Evolutionary conservation across 2,888 invertebrate genomes (phyloP).

Genomic region (Unio delphinus): DNA sequence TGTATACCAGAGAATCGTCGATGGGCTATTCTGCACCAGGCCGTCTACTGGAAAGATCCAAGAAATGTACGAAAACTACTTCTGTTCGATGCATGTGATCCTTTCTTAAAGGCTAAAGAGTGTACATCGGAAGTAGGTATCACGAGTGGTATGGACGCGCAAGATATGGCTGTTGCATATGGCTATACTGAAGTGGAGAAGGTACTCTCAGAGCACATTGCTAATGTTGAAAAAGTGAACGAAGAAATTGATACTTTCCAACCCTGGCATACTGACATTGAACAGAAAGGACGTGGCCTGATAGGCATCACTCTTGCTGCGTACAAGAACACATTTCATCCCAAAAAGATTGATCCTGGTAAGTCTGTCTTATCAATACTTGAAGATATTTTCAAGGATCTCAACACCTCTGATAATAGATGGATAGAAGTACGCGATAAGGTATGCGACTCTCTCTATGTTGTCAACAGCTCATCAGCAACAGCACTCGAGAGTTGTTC

Average conservation of each 20-base stretch:
- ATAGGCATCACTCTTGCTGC: background rate
- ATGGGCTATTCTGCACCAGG: slow-evolving; percentile 17
- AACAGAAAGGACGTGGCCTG: slow-evolving; percentile 11
- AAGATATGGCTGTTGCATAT: slow-evolving; percentile 13
- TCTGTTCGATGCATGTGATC: slow-evolving; percentile 6
- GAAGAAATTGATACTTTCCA: slow-evolving; percentile 11
- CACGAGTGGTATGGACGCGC: slow-evolving; percentile 4
- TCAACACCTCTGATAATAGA: slow-evolving; percentile 1
- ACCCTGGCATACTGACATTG: background rate
- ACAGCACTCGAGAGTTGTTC: slow-evolving; percentile 1
- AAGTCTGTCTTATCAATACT: too few relatives aligned
- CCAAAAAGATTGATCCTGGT: too few relatives aligned
- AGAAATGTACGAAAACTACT: slow-evolving; percentile 4
- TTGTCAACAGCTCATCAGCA: background rate
- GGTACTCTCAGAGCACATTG: background rate
- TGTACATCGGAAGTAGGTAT: background rate
- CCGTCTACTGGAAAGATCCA: slow-evolving; percentile 12
- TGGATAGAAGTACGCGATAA: slow-evolving; percentile 15
- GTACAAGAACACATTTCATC: too few relatives aligned
- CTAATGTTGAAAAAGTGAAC: background rate
- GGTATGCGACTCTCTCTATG: slow-evolving; percentile 12
- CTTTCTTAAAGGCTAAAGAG: slow-evolving; percentile 8
- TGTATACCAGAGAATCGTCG: slow-evolving; percentile 13
- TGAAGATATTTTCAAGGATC: slow-evolving; percentile 3
- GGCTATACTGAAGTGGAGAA: slow-evolving; percentile 2